Conservation (phyloP, 2,113 vertebrate species). For the Heptranchias perlo region DNA sequence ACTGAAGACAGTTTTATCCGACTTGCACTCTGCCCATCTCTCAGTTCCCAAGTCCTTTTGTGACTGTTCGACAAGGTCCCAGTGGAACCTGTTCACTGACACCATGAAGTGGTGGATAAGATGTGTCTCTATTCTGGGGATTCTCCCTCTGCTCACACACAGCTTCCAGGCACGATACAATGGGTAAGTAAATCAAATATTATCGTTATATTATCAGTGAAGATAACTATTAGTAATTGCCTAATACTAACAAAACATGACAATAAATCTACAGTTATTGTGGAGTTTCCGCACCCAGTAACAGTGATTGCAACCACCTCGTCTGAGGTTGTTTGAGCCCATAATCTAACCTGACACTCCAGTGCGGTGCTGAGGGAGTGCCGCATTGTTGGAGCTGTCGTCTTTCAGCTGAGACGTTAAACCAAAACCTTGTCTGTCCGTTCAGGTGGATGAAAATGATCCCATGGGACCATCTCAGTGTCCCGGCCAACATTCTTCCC, state of each 20-base stretch:
- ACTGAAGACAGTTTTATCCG: background rate
- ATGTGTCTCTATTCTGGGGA: background rate
- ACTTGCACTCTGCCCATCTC: background rate
- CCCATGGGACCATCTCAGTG: background rate
- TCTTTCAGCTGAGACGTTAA: background rate
- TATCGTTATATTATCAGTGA: background rate
- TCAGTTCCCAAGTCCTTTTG: background rate
- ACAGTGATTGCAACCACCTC: too few relatives aligned
- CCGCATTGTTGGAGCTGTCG: too few relatives aligned
- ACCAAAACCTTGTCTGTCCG: background rate
- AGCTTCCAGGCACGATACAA: background rate
- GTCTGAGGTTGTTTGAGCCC: too few relatives aligned
- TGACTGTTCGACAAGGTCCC: background rate
- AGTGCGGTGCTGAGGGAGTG: too few relatives aligned
- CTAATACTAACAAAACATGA: background rate
- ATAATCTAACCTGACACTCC: too few relatives aligned
- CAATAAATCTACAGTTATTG: background rate
- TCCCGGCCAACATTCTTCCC: background rate
- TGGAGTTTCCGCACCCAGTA: background rate
- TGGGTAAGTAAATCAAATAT: constrained; percentile 2
- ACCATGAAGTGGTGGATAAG: background rate
- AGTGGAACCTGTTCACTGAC: background rate
- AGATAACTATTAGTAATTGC: background rate
- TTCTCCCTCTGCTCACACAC: background rate
- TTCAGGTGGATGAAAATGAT: background rate